Base-by-base conservation (phyloP, 1,140 invertebrate species). In the Elymnias hypermnestra region DNA sequence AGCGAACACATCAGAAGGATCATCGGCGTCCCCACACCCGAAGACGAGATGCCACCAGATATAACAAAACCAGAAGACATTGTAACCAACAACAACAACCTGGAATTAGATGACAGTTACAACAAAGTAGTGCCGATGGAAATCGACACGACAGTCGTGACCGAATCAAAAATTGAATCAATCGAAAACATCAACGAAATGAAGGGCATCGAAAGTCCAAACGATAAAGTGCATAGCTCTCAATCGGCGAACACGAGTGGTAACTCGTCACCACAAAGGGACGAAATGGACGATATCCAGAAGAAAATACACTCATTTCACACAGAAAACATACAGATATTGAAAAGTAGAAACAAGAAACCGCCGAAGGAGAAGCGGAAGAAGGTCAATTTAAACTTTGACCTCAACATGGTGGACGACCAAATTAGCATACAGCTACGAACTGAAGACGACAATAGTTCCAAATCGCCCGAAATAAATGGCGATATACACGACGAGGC, bases 261-360 rank as follows among this genome's bases (percentile, higher is more conserved):
- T 1, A 85, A 83, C 44, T 87, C 86, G 0, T 87, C 86, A 0
- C 86, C 86, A 3, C 72, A 85, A 33, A 60, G 78, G 0, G 88
- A 89, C 52, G 87, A 88, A 44, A 87, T 88, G 74, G 87, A 87
- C 50, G 89, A 90, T 51, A 89, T 90, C 33, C 88, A 89, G 62
- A 88, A 89, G 54, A 88, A 88, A 60, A 82, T 90, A 44, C 83
- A 89, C 35, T 88, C 86, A 12, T 89, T 90, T 68, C 88, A 89
- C 55, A 89, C 87, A 1, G 88, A 88, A 49, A 90, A 89, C 53
- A 89, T 90, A 51, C 78, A 83, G 12, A 87, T 89, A 35, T 51
- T 90, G 19, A 88, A 89, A 53, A 89, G 88, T 6, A 81, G 88
- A 38, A 90, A 90, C 36, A 90, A 89, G 38, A 90, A 90, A 52